These are phyloP conservation scores for Oncorhynchus tshawytscha DNA, from an alignment of 2,113 vertebrate genomes.

Conservation along the genomic window DNA sequence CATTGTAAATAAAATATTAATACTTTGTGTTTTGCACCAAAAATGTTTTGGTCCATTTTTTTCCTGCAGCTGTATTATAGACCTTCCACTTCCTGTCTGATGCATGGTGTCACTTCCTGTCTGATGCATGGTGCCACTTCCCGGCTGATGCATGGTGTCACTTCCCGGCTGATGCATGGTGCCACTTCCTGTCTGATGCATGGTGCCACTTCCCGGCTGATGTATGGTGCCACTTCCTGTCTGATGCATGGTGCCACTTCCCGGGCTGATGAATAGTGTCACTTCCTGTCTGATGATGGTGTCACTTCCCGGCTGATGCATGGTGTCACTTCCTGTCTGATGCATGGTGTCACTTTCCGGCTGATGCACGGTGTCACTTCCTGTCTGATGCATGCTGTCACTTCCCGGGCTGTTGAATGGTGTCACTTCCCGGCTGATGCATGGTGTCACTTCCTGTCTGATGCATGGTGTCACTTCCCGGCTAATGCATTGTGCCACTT, in stretches of 20 bases:
- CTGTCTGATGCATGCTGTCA: too few relatives aligned
- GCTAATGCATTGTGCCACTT: background rate
- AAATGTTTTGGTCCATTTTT: slow-evolving; percentile 17
- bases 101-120: background rate
- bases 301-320: too few relatives aligned
- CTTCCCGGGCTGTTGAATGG: too few relatives aligned
- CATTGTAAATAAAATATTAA: slow-evolving; percentile 78
- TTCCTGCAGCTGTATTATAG: background rate
- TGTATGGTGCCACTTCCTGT: background rate
- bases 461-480: background rate
- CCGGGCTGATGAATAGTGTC: too few relatives aligned
- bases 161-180: background rate
- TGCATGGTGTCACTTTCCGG: too few relatives aligned
- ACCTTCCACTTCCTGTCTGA: too few relatives aligned
- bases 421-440: too few relatives aligned
- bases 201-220: background rate
- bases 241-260: too few relatives aligned
- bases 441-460: too few relatives aligned
- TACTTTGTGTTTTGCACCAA: slow-evolving; percentile 58
- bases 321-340: too few relatives aligned
- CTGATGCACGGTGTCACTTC: too few relatives aligned
- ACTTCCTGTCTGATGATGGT: too few relatives aligned
- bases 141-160: background rate
- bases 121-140: background rate
- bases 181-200: background rate